These are phyloP conservation scores for Drosophila tropicalis DNA, from an alignment of 1,140 invertebrate species.

Conservation along the genomic window DNA sequence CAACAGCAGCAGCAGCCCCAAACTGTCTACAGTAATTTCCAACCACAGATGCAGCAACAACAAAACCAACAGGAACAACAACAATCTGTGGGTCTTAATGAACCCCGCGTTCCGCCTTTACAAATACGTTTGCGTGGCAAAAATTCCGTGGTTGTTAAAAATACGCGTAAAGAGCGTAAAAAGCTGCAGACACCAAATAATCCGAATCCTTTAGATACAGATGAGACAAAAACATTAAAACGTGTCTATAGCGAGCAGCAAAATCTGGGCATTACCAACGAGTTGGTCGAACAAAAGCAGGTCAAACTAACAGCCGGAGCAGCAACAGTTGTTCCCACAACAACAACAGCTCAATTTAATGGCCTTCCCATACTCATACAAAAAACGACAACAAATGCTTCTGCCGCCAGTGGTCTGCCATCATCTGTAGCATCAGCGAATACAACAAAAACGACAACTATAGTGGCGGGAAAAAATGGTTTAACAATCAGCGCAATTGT, in stretches of 20 bases:
- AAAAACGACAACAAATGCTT: constrained; percentile 37
- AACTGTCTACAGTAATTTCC: constrained; percentile 19
- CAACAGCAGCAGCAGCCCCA: constrained; percentile 19
- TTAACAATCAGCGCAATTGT: constrained; percentile 80
- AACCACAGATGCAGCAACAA: constrained; percentile 21
- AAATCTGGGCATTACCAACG: constrained; percentile 37
- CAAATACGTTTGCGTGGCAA: constrained; percentile 94
- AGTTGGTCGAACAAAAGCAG: constrained; percentile 50
- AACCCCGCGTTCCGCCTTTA: constrained; percentile 93
- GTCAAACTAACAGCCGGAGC: constrained; percentile 42
- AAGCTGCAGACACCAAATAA: constrained; percentile 76
- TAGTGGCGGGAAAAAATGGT: constrained; percentile 75
- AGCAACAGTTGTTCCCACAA: background rate
- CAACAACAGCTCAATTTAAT: constrained; percentile 50
- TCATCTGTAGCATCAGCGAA: constrained; percentile 24
- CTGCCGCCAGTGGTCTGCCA: constrained; percentile 10
- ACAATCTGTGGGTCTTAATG: constrained; percentile 84
- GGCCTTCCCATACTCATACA: constrained; percentile 64
- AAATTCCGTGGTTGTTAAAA: constrained; percentile 94
- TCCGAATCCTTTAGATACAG: constrained; percentile 15
- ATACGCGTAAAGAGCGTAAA: constrained; percentile 90
- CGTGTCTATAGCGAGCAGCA: constrained; percentile 60
- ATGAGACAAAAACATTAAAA: constrained; percentile 50
- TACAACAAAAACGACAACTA: constrained; percentile 65
- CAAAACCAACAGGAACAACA: constrained; percentile 28